A percentile compares a stretch with the other conserved stretches of the same genome.
phyloP scores from a whole-genome alignment of 2,113 vertebrate species.

The Lasiurus borealis region DNA sequence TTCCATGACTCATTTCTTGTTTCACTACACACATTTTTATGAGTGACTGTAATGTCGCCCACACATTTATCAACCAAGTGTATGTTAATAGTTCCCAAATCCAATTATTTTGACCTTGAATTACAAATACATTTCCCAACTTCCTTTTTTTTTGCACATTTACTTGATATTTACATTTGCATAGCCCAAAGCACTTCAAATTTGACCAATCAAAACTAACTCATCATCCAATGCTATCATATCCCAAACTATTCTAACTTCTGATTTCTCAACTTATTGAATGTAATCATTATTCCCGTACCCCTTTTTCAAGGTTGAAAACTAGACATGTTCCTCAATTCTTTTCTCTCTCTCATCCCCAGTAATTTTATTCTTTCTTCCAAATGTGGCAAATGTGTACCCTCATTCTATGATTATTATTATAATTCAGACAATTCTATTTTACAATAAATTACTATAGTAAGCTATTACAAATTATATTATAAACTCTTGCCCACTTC shows the following conservation, averaged over 20 bases:
- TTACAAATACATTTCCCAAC: background rate
- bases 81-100: background rate
- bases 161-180: background rate
- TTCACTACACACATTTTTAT: background rate
- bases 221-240: background rate
- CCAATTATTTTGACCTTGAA: background rate
- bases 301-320: background rate
- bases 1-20: conserved; percentile 19
- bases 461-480: background rate
- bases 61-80: background rate
- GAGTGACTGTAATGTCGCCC: background rate
- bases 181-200: background rate
- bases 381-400: background rate
- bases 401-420: background rate
- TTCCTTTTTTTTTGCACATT: background rate
- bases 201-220: background rate
- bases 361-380: background rate
- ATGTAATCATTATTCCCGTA: rapidly evolving
- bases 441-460: background rate
- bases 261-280: background rate
- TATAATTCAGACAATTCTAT: background rate
- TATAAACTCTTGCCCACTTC: background rate
- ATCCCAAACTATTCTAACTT: background rate
- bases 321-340: background rate
- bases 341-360: background rate